Conservation (phyloP, 2,797 vertebrate genomes). For the Macroramphosus scolopax region DNA sequence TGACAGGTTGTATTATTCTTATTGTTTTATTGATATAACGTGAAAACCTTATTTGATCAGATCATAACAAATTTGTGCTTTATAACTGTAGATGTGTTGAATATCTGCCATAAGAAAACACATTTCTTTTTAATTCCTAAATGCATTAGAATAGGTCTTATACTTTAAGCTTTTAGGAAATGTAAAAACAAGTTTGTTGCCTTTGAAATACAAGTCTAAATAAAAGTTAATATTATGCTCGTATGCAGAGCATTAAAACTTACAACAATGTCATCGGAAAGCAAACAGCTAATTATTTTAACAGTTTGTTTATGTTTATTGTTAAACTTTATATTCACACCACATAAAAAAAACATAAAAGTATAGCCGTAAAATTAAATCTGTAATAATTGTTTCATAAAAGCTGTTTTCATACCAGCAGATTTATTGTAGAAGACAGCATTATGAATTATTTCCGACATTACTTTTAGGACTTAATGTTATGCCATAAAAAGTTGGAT, state of each 20-base stretch:
- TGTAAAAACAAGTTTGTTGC: too few relatives aligned
- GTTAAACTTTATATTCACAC: slow-evolving; percentile 75
- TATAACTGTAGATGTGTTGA: background rate
- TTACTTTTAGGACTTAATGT: slow-evolving; percentile 61
- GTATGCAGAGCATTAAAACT: too few relatives aligned
- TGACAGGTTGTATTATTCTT: too few relatives aligned
- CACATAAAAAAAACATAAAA: slow-evolving; percentile 77
- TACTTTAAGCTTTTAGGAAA: too few relatives aligned
- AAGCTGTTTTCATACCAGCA: slow-evolving; percentile 51
- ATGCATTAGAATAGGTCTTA: too few relatives aligned
- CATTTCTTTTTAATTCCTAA: background rate
- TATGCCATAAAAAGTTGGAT: slow-evolving; percentile 59
- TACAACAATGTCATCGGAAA: slow-evolving; percentile 1
- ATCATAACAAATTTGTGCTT: too few relatives aligned
- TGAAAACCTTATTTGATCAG: too few relatives aligned
- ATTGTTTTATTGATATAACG: too few relatives aligned
- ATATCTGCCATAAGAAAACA: background rate
- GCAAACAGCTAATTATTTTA: slow-evolving; percentile 15
- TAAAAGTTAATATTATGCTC: too few relatives aligned
- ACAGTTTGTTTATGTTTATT: slow-evolving; percentile 65
- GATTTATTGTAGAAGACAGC: slow-evolving; percentile 58
- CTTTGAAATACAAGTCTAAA: too few relatives aligned
- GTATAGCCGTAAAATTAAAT: slow-evolving; percentile 77
- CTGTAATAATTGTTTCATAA: slow-evolving; percentile 73
- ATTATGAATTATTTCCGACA: slow-evolving; percentile 59